Evolutionary conservation across 2,888 invertebrate genomes (phyloP), one percentile per base, ranked within the genome.

Genomic region (Tuberolachnus salignus): DNA sequence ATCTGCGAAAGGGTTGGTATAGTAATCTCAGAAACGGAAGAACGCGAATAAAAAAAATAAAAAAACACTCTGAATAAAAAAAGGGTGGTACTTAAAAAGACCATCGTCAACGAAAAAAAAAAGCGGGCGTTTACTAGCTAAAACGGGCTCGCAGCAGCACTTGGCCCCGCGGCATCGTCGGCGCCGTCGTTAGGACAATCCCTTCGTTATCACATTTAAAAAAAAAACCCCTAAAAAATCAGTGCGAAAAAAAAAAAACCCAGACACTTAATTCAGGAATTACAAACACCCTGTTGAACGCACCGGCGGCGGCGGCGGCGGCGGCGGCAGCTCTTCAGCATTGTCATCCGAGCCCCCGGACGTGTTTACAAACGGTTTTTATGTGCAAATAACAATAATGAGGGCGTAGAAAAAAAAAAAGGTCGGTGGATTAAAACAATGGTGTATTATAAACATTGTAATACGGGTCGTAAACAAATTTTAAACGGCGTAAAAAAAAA

Each of bases 301-400:
- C 59, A 69, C 67, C 67, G 61, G 57, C 57, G 69, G 67, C 6
- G 34, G 59, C 67, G 61, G 57, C 67, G 61, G 57, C 57, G 69
- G 67, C 6, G 34, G 59, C 67, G 61, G 57, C 57, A 51, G 67
- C 78, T 78, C 78, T 78, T 69, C 78, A 21, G 59, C 42, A 78
- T 78, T 78, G 78, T 78, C 78, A 78, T 66, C 57, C 16, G 51
- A 78, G 78, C 69, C 69, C 69, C 57, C 67, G 59, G 78, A 78
- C 46, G 78, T 78, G 78, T 78, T 78, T 78, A 78, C 78, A 78
- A 78, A 78, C 69, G 67, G 67, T 75, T 69, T 78, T 78, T 78
- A 78, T 69, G 78, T 69, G 69, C 78, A 78, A 78, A 78, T 67
- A 78, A 78, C 69, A 78, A 78, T 78, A 59, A 69, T 69, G 78